Conservation (phyloP, 2,113 vertebrate species). For the Oenanthe melanoleuca region DNA sequence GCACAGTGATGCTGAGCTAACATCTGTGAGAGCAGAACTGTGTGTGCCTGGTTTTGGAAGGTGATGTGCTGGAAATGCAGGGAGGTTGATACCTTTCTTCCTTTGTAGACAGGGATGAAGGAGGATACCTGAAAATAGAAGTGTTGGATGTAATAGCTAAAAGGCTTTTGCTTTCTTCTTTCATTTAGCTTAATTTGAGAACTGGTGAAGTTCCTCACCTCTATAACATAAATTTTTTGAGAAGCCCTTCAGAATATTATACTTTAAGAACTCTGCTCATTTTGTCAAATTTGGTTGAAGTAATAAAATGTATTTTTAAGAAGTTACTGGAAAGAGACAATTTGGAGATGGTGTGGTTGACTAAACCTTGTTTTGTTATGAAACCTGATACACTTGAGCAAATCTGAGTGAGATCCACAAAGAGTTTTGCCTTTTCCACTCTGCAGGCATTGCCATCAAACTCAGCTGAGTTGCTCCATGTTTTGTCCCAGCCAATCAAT, state of each 20-base stretch:
- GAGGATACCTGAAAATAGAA: background rate
- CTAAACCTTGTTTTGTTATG: background rate
- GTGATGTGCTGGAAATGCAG: background rate
- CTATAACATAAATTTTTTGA: background rate
- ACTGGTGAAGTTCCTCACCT: background rate
- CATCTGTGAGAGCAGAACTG: background rate
- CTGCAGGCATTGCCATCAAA: background rate
- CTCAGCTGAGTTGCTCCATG: background rate
- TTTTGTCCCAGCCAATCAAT: slow-evolving; percentile 11
- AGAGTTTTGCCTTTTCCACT: background rate
- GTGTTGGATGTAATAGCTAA: background rate
- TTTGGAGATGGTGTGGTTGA: background rate
- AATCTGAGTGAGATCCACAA: background rate
- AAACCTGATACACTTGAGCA: background rate
- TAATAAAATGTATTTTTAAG: background rate
- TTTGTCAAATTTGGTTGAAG: background rate
- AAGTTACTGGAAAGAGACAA: background rate
- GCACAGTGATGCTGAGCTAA: background rate
- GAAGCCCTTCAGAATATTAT: background rate
- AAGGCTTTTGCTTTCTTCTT: background rate
- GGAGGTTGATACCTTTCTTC: background rate
- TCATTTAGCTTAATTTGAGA: background rate
- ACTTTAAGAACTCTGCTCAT: background rate
- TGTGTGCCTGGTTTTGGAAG: background rate
- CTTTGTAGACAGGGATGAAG: background rate